These are phyloP conservation scores for Blastobasis lacticolella DNA, from an alignment of 2,888 invertebrate genomes.

Conservation along the genomic window DNA sequence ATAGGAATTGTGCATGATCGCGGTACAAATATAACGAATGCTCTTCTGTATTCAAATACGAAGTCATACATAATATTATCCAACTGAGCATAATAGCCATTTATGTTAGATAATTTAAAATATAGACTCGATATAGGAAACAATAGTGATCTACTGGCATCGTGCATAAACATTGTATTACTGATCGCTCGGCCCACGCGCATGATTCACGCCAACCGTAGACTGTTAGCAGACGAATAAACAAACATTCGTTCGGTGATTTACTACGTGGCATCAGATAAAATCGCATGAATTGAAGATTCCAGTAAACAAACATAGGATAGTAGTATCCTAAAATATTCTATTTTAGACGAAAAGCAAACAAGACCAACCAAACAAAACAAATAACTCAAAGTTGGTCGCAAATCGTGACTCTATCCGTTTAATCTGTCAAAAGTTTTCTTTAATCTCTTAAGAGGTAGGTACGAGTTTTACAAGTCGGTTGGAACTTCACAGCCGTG, in stretches of 20 bases:
- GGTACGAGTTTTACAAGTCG: neutral
- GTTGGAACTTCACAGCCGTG: neutral
- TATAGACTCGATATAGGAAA: slow-evolving; percentile 10
- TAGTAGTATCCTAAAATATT: neutral
- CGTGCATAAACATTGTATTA: slow-evolving; percentile 12
- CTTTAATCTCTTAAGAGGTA: neutral
- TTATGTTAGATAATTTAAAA: neutral
- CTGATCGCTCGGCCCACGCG: slow-evolving; percentile 39
- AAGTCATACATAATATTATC: too few relatives aligned
- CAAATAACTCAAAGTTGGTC: neutral
- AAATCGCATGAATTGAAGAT: neutral
- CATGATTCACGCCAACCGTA: slow-evolving; percentile 48
- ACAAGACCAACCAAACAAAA: neutral
- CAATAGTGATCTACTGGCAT: slow-evolving; percentile 7
- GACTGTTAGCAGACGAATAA: slow-evolving; percentile 52
- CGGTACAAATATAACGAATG: too few relatives aligned
- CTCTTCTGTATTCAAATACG: too few relatives aligned
- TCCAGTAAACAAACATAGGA: neutral
- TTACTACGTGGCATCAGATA: neutral
- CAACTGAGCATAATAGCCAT: too few relatives aligned
- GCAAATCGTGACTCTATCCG: neutral
- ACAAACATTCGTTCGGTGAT: slow-evolving; percentile 15
- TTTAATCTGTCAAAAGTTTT: neutral
- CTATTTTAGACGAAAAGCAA: neutral
- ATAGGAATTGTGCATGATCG: too few relatives aligned